Evolutionary conservation across 2,888 invertebrate genomes (phyloP).

Genomic region (Andricus curvator): DNA sequence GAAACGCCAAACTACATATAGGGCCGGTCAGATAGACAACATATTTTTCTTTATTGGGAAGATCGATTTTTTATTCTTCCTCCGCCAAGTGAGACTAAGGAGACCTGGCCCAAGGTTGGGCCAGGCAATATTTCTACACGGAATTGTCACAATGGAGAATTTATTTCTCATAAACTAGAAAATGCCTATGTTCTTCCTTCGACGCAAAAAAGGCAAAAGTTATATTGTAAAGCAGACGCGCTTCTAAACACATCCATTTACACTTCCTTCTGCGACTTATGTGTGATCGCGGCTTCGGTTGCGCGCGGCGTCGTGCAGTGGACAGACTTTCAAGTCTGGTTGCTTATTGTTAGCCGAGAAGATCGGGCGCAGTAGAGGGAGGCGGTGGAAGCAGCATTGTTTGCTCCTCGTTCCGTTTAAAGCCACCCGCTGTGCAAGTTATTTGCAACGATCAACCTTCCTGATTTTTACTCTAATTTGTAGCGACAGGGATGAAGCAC

Average conservation of each 20-base stretch:
- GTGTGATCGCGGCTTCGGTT: constrained; percentile 47
- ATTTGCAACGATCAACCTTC: constrained; percentile 75
- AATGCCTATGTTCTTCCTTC: not conserved
- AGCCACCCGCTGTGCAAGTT: constrained; percentile 73
- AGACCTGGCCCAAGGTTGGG: no score
- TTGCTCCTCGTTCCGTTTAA: constrained; percentile 51
- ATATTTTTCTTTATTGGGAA: no score
- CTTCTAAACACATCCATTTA: constrained; percentile 7
- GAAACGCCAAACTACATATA: no score
- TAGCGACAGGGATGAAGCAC: constrained; percentile 75
- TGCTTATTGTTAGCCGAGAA: constrained; percentile 53
- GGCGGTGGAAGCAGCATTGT: constrained; percentile 49
- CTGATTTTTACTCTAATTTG: constrained; percentile 77
- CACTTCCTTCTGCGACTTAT: constrained; percentile 35
- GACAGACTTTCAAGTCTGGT: constrained; percentile 54
- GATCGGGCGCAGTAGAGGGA: constrained; percentile 44
- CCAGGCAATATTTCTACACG: no score
- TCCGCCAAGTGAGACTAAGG: no score
- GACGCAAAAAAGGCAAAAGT: not conserved
- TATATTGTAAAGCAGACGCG: not conserved
- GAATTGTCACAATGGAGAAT: not conserved
- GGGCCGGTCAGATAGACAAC: no score
- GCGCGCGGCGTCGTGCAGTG: not conserved
- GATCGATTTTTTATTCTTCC: no score
- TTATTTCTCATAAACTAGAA: not conserved